Conservation (phyloP, 2,888 invertebrate species). For the Epistrophella euchroma region DNA sequence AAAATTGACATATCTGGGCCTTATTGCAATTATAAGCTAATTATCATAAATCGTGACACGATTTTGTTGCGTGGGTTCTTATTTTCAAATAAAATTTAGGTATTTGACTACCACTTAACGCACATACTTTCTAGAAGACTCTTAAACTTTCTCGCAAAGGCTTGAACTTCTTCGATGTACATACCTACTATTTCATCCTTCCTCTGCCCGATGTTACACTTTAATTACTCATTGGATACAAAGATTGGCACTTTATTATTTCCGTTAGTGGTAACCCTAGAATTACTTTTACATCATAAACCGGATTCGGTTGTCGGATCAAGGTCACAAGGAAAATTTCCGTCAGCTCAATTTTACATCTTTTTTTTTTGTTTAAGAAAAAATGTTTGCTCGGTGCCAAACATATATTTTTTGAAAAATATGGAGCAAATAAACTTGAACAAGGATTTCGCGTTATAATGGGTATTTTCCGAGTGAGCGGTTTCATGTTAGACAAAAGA, state of each 20-base stretch:
- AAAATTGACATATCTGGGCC: too few relatives aligned
- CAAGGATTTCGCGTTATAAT: slow-evolving; percentile 24
- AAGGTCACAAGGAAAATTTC: slow-evolving; percentile 46
- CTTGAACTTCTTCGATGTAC: too few relatives aligned
- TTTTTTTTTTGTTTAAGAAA: neutral
- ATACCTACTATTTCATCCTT: too few relatives aligned
- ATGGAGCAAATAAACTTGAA: slow-evolving; percentile 33
- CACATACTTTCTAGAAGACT: too few relatives aligned
- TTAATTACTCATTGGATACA: neutral
- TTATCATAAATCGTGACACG: too few relatives aligned
- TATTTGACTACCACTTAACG: too few relatives aligned
- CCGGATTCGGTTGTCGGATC: neutral
- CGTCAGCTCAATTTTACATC: neutral
- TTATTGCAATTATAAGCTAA: too few relatives aligned
- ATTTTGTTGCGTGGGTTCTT: too few relatives aligned
- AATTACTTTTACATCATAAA: neutral
- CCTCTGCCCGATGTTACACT: too few relatives aligned
- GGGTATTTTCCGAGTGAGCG: slow-evolving; percentile 30
- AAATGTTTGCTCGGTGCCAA: slow-evolving; percentile 23
- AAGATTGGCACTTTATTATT: neutral
- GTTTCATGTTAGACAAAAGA: slow-evolving; percentile 2
- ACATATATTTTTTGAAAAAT: slow-evolving; percentile 57
- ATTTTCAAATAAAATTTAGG: too few relatives aligned
- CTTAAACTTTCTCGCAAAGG: too few relatives aligned
- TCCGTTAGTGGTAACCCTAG: slow-evolving; percentile 1